phyloP scores from a whole-genome alignment of 2,888 invertebrate genomes.

The Ophioninae sp. region DNA sequence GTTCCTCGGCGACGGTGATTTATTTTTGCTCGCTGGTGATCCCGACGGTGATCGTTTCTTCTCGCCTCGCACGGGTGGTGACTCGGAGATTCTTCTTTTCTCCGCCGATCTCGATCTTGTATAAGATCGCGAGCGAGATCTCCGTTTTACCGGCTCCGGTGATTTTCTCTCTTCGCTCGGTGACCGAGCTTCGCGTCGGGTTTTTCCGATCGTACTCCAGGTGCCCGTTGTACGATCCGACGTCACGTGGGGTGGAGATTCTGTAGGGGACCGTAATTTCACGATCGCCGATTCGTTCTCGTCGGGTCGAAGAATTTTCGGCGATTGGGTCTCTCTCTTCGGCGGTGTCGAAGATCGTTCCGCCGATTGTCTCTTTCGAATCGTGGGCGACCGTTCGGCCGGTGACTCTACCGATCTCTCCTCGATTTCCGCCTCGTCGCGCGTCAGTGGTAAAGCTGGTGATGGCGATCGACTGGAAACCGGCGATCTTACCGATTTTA shows the following conservation, averaged over 20 bases:
- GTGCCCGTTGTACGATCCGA: constrained; percentile 30
- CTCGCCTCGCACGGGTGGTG: constrained; percentile 68
- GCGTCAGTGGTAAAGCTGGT: constrained; percentile 75
- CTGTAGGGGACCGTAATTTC: constrained; percentile 71
- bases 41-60: constrained; percentile 66
- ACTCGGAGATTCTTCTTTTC: constrained; percentile 71
- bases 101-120: constrained; percentile 72
- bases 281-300: constrained; percentile 62
- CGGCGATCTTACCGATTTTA: constrained; percentile 54
- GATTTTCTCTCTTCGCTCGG: constrained; percentile 61
- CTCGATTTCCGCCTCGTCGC: constrained; percentile 74
- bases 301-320: background rate
- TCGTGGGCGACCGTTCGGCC: constrained; percentile 59
- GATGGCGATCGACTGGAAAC: constrained; percentile 77
- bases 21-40: constrained; percentile 65
- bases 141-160: constrained; percentile 70
- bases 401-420: constrained; percentile 73
- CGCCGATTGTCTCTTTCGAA: constrained; percentile 57
- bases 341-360: constrained; percentile 59
- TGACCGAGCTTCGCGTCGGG: constrained; percentile 51
- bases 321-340: constrained; percentile 24
- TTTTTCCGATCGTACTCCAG: constrained; percentile 38
- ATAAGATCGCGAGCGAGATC: constrained; percentile 70
- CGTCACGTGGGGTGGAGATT: constrained; percentile 68
- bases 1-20: constrained; percentile 66